A percentile compares a stretch with the other conserved stretches of the same genome.
These are phyloP conservation scores for Tinamus guttatus DNA, from an alignment of 2,113 vertebrate genomes.

Conservation along the genomic window DNA sequence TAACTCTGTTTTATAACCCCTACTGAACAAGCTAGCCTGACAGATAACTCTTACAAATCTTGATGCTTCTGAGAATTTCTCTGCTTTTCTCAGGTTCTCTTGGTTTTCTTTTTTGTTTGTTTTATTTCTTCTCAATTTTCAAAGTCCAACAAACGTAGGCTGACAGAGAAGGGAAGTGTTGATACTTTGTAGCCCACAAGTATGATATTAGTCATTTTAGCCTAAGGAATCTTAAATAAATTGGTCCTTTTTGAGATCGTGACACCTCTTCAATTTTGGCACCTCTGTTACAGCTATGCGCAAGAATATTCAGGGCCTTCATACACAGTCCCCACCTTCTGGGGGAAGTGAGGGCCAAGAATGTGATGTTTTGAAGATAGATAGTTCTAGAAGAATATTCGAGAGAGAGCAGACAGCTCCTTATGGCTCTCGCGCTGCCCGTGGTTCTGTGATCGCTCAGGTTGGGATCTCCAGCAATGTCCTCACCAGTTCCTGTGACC, in stretches of 20 bases:
- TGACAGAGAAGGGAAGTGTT: neutral
- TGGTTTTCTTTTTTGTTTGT: no score
- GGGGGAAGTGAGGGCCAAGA: neutral
- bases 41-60: neutral
- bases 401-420: neutral
- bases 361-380: neutral
- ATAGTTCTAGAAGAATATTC: neutral
- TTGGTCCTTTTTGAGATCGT: neutral
- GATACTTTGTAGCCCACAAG: neutral
- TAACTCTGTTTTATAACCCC: neutral
- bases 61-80: neutral
- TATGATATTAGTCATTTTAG: neutral
- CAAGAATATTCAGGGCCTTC: neutral
- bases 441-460: conserved; percentile 9
- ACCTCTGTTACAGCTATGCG: neutral
- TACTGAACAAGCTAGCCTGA: neutral
- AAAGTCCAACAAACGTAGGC: neutral
- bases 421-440: neutral
- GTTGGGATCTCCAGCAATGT: conserved; percentile 19
- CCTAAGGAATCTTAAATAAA: neutral
- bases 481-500: conserved; percentile 10
- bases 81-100: neutral
- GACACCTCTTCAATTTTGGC: neutral
- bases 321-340: neutral
- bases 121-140: neutral